Evolutionary conservation across 2,797 vertebrate species (phyloP), one percentile per base, ranked within the genome.

Genomic region (Calcarius lapponicus): DNA sequence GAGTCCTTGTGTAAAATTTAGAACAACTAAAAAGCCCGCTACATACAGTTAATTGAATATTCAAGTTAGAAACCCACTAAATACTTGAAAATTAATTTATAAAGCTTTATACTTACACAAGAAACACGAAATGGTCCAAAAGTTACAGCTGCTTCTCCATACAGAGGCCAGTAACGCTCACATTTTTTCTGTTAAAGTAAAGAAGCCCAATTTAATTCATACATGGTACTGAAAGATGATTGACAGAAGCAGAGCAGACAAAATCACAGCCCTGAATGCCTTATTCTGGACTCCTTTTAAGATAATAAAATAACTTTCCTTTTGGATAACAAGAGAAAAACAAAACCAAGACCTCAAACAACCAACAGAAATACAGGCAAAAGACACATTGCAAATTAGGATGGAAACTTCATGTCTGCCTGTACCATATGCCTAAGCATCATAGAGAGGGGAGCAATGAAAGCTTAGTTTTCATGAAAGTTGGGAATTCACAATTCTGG

Each of bases 61-160:
- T 34, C 60, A 91, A 78, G 62, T 50, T 53, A 85, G 13, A 61
- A 80, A 72, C 69, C 4, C 40, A 66, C 32, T 72, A 71, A 82
- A 53, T 51, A 28, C 20, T 51, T 53, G 53, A 32, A 70, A 91
- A 83, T n/a, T 57, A 42, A 61, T 66, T 90, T n/a, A 72, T 16
- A 92, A 91, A 95, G 73, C 48, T 50, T 94, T 51, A 75, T 91
- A 99, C 99, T 99, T 98, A 99, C 99, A 98, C 98, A 99, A 88
- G 99, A 99, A 98, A 99, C 98, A 97, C 98, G 98, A 98, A 99
- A 99, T 42, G 99, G 98, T 92, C 99, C 99, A 95, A 99, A 99
- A 60, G 95, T 98, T 97, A 99, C 95, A 81, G 98, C 97, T 92
- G 99, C 98, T 94, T 99, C 99, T 85, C 98, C 98, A 71, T 97